Evolutionary conservation across 2,113 vertebrate species (phyloP), one percentile per base, ranked within the genome.

Genomic region (Varanus komodoensis): DNA sequence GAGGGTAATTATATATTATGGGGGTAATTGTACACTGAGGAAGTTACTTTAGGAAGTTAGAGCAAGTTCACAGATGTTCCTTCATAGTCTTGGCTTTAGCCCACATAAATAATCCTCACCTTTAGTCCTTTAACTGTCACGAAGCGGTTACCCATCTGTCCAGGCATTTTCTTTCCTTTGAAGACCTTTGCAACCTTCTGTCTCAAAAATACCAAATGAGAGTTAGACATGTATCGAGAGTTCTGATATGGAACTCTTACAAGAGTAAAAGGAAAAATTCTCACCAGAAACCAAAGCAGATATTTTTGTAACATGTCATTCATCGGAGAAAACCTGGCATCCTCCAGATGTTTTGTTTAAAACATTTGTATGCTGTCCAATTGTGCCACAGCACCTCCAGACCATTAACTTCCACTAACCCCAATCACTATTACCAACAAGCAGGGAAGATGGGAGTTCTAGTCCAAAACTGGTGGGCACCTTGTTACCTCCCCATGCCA

Each of bases 131-230:
- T 92, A 12, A 93, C 87, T 8, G 99, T 99, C 91, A 97, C 92
- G 29, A 96, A 98, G 79, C 89, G 3, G 91, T 99, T 99, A 21
- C 99, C 99, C 98, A 99, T 98, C 90, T 52, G 94, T 61, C 99
- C 99, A 2, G 99, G 99, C 99, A 99, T 98, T 94, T 99, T 99
- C 93, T 98, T 99, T 68, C 99, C 99, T 52, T 98, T 98, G 94
- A 98, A 98, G 87, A 99, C 98, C 97, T 98, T 98, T 87, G 95
- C 94, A 93, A 98, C 96, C 96, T 98, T 98, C 99, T 99, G 89
- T 44, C 86, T 4, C 78, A 93, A 88, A 91, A 94, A n/a, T 95
- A 87, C 1, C 4, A 83, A 93, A 17, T 54, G 2, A 75, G 79
- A 84, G 77, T 81, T 32, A 83, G 92, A 69, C 61, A 88, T 4